Conservation (phyloP, 2,888 invertebrate species). For the Bombyx huttoni region DNA sequence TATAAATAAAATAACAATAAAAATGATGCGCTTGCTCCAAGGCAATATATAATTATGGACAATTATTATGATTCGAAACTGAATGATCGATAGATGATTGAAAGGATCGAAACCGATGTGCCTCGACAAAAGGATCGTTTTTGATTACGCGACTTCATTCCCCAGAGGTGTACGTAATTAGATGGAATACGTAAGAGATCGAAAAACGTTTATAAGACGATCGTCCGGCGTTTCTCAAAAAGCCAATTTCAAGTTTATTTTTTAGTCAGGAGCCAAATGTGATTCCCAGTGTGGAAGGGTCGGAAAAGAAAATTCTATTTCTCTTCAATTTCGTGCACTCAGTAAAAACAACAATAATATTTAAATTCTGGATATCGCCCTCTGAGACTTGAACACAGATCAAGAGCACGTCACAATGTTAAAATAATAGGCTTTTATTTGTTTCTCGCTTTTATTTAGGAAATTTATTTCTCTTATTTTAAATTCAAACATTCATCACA, state of each 20-base stretch:
- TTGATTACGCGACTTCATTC: conserved; percentile 65
- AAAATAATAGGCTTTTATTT: not conserved
- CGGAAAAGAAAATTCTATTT: conserved; percentile 57
- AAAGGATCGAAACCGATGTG: conserved; percentile 66
- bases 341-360: conserved; percentile 67
- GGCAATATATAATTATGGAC: conserved; percentile 72
- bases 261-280: conserved; percentile 40
- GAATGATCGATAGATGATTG: conserved; percentile 71
- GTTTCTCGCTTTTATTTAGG: not conserved
- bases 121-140: conserved; percentile 62
- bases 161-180: conserved; percentile 50
- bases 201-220: conserved; percentile 18
- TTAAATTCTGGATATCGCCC: conserved; percentile 56
- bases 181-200: conserved; percentile 44
- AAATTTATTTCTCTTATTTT: not conserved
- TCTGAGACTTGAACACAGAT: conserved; percentile 30
- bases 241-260: conserved; percentile 21
- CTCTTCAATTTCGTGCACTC: conserved; percentile 68
- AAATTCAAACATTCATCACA: not conserved
- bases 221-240: conserved; percentile 1
- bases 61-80: conserved; percentile 70
- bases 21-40: conserved; percentile 63
- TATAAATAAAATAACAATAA: conserved; percentile 74
- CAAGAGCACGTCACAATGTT: conserved; percentile 13
- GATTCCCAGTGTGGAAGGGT: conserved; percentile 43